Evolutionary conservation across 2,797 vertebrate species (phyloP), one percentile per base, ranked within the genome.

Genomic region (Peromyscus attwateri): DNA sequence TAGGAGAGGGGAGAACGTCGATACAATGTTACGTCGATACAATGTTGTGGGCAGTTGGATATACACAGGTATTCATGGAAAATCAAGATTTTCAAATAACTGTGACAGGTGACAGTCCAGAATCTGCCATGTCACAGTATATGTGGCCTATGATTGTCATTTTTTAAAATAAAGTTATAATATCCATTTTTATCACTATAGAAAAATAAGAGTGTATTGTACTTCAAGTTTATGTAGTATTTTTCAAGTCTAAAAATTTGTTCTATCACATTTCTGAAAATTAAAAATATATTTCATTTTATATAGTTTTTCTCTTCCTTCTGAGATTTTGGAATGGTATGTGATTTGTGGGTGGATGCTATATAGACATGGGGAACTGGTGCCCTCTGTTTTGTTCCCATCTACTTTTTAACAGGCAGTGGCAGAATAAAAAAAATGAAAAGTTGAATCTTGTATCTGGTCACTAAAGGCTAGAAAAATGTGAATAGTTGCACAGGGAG

Each of bases 231-330:
- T 90, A 84, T 66, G 60, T 62, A n/a, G 80, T 79, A 31, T 52
- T 91, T 81, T 62, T 77, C 49, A 49, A 70, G 40, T 75, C 62
- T 52, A 34, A 57, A 92, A 34, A 68, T 60, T 40, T 68, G 16
- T 73, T 92, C 85, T 80, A 73, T 91, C 75, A 55, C n/a, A 60
- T 94, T 92, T 93, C 85, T 71, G 6, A 85, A 64, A 87, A 79
- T 81, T 92, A 73, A 13, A 85, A 87, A 85, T 57, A 46, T 37
- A 60, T 81, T 95, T 91, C 87, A 9, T 77, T 87, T 87, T 83
- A 29, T 57, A 64, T 60, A 80, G 9, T n/a, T 66, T 93, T 62
- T 14, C 19, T 87, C 40, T 95, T 85, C n/a, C 49, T 94, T 57
- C 49, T 84, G 87, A 87, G 64, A 76, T 80, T 94, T 68, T 70